phyloP scores from a whole-genome alignment of 2,797 vertebrate species.

The Florisuga fusca region DNA sequence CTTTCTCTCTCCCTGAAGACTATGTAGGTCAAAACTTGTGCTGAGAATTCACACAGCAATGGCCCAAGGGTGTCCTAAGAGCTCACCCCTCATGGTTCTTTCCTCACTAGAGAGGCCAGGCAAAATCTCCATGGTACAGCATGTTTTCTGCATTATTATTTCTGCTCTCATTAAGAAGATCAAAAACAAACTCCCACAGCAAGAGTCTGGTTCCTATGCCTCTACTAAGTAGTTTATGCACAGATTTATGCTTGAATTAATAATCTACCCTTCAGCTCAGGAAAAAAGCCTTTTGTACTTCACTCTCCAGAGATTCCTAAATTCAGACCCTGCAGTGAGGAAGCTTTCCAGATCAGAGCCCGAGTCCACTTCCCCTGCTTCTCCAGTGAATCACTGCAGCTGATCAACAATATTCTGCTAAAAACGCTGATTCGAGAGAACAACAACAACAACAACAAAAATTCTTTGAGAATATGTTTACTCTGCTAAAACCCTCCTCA shows the following conservation, averaged over 20 bases:
- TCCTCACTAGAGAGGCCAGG: not conserved
- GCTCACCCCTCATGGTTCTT: not conserved
- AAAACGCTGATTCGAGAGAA: slow-evolving; percentile 9
- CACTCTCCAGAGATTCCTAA: not conserved
- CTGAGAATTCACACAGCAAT: not conserved
- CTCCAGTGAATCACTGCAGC: not conserved
- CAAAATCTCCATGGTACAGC: not conserved
- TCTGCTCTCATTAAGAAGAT: not conserved
- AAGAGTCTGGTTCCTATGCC: not conserved
- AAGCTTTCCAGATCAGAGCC: not conserved
- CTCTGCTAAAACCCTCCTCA: not conserved
- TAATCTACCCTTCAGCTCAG: not conserved
- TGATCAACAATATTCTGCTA: not conserved
- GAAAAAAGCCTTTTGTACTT: not conserved
- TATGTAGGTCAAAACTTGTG: not conserved
- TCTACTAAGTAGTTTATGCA: not conserved
- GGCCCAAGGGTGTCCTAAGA: not conserved
- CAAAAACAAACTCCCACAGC: not conserved
- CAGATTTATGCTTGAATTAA: not conserved
- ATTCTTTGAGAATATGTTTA: not conserved
- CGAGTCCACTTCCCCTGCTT: fast-evolving
- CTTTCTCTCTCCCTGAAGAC: not conserved
- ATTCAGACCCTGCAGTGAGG: not conserved
- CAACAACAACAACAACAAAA: fast-evolving
- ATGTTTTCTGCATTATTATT: not conserved